Evolutionary conservation across 2,797 vertebrate species (phyloP).

Genomic region (Octomys mimax): DNA sequence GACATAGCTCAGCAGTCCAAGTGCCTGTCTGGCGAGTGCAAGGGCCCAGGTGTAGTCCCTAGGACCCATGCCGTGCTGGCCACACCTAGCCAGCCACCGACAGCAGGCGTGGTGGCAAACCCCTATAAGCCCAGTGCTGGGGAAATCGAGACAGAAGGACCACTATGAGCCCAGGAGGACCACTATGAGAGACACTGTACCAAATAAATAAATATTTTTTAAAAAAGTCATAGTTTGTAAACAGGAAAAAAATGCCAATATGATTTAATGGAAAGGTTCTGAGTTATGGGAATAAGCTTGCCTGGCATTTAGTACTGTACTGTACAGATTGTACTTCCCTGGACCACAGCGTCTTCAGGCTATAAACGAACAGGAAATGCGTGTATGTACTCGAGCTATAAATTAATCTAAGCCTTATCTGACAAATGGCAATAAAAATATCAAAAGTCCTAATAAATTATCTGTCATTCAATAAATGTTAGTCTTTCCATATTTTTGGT

Average conservation of each 20-base stretch:
- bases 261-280: not conserved
- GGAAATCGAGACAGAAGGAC: too few species aligned
- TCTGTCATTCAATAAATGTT: constrained; percentile 30
- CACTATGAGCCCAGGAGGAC: too few species aligned
- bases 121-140: too few species aligned
- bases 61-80: too few species aligned
- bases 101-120: too few species aligned
- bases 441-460: constrained; percentile 35
- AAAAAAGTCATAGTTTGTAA: not conserved
- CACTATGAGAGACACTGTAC: too few species aligned
- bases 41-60: too few species aligned
- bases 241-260: not conserved
- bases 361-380: constrained; percentile 44
- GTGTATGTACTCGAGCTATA: constrained; percentile 28
- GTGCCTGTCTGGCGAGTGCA: too few species aligned
- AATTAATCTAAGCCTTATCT: constrained; percentile 42
- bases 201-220: too few species aligned
- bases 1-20: too few species aligned
- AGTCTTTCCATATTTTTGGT: not conserved
- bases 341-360: not conserved
- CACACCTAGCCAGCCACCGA: too few species aligned
- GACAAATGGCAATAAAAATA: constrained; percentile 57
- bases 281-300: not conserved
- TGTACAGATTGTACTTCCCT: not conserved
- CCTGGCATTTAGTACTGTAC: not conserved